Conservation (phyloP, 2,888 invertebrate genomes). For the Cyclophora punctaria region DNA sequence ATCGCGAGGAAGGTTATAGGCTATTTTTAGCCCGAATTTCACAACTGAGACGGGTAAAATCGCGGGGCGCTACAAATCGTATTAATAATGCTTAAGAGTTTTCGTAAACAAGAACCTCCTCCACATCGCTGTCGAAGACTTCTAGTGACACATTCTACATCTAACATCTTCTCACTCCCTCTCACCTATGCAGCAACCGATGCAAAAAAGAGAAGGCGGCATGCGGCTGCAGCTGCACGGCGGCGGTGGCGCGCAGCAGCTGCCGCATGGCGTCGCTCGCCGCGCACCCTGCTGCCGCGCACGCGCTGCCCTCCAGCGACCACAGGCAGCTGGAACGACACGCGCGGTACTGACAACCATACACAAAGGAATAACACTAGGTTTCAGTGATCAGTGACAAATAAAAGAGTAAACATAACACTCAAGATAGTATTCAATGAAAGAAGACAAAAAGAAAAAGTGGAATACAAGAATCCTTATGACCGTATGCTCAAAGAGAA, state of each 20-base stretch:
- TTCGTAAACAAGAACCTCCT: not conserved
- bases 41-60: too few relatives aligned
- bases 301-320: conserved; percentile 51
- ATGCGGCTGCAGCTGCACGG: conserved; percentile 76
- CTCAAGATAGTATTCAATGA: not conserved
- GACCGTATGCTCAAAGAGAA: too few relatives aligned
- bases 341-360: not conserved
- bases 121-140: not conserved
- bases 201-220: conserved; percentile 52
- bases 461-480: too few relatives aligned
- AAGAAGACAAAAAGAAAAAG: too few relatives aligned
- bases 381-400: not conserved
- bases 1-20: too few relatives aligned
- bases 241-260: conserved; percentile 83
- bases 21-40: too few relatives aligned
- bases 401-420: not conserved
- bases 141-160: conserved; percentile 1
- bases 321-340: conserved; percentile 47
- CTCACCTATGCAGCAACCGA: conserved; percentile 45
- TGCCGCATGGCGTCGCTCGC: conserved; percentile 80
- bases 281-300: conserved; percentile 49
- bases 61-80: too few relatives aligned
- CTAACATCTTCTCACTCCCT: too few relatives aligned
- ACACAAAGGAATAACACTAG: not conserved
- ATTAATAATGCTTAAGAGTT: too few relatives aligned